Evolutionary conservation across 2,797 vertebrate genomes (phyloP).

Genomic region (Natrix natrix): DNA sequence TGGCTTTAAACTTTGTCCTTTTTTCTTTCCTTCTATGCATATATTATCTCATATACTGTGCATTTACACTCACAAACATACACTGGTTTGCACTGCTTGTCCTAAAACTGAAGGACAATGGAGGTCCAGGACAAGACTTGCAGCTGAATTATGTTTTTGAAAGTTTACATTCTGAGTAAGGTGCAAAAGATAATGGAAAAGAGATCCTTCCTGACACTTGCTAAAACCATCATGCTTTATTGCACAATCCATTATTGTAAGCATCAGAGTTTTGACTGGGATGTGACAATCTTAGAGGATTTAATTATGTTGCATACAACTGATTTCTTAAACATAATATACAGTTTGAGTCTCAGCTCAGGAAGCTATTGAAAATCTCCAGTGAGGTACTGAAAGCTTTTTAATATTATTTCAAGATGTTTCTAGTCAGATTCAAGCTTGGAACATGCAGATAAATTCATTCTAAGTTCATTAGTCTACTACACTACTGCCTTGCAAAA

Average conservation of each 20-base stretch:
- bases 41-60: not conserved
- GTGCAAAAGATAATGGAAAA: constrained; percentile 6
- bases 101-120: constrained; percentile 19
- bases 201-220: constrained; percentile 21
- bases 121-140: constrained; percentile 4
- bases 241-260: not conserved
- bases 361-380: not conserved
- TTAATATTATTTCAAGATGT: constrained; percentile 2
- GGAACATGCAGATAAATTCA: constrained; percentile 2
- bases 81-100: not conserved
- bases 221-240: not conserved
- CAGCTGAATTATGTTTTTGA: constrained; percentile 5
- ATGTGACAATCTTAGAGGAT: constrained; percentile 20
- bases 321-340: constrained; percentile 19
- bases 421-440: constrained; percentile 17
- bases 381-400: not conserved
- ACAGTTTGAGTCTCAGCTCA: not conserved
- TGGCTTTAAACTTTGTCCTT: not conserved
- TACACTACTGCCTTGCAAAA: not conserved
- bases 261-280: not conserved
- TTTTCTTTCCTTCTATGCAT: not conserved
- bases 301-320: constrained; percentile 47
- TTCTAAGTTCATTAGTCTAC: not conserved
- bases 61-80: not conserved
- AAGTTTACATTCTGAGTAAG: not conserved